A percentile compares a stretch with the other conserved stretches of the same genome.
These are phyloP conservation scores for Semaprochilodus insignis DNA, from an alignment of 2,797 vertebrate species.

Conservation along the genomic window DNA sequence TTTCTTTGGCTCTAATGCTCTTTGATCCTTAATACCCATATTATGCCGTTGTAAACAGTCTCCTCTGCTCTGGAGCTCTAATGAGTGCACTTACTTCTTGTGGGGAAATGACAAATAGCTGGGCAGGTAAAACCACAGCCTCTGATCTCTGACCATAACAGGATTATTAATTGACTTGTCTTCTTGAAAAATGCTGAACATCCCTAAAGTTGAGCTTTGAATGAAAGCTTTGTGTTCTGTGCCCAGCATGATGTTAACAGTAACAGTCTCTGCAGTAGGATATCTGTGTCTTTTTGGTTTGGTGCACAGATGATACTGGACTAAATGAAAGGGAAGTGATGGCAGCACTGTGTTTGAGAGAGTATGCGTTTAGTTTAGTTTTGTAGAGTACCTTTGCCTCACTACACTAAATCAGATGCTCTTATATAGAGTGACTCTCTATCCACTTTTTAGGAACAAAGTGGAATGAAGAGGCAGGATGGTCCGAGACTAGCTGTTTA, in stretches of 20 bases:
- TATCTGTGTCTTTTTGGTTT: not conserved
- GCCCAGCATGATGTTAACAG: not conserved
- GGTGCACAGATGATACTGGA: not conserved
- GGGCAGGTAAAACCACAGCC: not conserved
- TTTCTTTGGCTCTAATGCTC: constrained; percentile 18
- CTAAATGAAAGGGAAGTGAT: not conserved
- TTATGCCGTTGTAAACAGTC: constrained; percentile 20
- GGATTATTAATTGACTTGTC: not conserved
- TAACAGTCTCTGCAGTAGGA: not conserved
- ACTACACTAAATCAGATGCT: no score
- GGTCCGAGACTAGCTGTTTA: no score
- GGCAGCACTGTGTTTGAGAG: not conserved
- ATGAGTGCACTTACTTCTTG: not conserved
- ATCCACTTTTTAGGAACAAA: no score
- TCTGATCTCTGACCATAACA: not conserved
- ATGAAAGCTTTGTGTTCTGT: not conserved
- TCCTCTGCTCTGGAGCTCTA: constrained; percentile 8
- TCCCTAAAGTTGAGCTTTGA: not conserved
- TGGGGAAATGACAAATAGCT: not conserved
- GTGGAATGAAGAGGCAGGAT: no score
- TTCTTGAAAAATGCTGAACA: not conserved
- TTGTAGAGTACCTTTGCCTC: no score
- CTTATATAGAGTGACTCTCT: no score
- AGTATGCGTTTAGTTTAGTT: not conserved
- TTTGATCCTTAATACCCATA: constrained; percentile 26